These are phyloP conservation scores for Hydrolagus colliei DNA, from an alignment of 2,797 vertebrate genomes.

Conservation along the genomic window DNA sequence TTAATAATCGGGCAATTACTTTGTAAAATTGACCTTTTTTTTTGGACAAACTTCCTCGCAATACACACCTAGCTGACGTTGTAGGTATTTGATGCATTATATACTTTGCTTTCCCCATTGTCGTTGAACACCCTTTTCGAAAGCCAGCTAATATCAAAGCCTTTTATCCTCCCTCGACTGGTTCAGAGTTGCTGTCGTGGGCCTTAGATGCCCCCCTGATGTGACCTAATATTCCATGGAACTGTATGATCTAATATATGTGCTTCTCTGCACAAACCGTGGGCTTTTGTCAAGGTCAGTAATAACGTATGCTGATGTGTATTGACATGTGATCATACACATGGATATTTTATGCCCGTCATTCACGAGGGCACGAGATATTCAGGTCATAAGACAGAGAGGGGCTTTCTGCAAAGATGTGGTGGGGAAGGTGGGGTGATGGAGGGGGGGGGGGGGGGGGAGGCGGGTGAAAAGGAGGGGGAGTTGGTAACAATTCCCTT, in stretches of 20 bases:
- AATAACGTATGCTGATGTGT: not conserved
- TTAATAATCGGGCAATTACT: conserved; percentile 4
- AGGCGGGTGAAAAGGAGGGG: too few species aligned
- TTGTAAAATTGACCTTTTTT: conserved; percentile 5
- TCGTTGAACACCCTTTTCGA: too few species aligned
- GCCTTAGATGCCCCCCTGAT: not conserved
- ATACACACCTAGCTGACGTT: not conserved
- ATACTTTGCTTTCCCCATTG: too few species aligned
- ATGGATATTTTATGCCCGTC: too few species aligned
- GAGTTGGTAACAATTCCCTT: too few species aligned
- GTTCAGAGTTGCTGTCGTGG: not conserved
- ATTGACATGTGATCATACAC: not conserved
- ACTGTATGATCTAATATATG: not conserved
- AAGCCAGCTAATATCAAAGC: too few species aligned
- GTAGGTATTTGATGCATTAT: not conserved
- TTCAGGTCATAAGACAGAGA: too few species aligned
- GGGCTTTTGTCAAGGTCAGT: not conserved
- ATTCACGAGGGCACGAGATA: too few species aligned
- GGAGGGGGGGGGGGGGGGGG: not conserved
- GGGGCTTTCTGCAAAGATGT: too few species aligned
- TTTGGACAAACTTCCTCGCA: not conserved
- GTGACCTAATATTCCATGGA: not conserved
- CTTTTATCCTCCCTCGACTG: not conserved
- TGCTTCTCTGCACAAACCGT: not conserved
- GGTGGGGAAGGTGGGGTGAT: not conserved